Percentiles rank a stretch among this genome's conserved stretches.
Conservation (phyloP, 1,140 invertebrate species). For the Chrysoperla carnea region DNA sequence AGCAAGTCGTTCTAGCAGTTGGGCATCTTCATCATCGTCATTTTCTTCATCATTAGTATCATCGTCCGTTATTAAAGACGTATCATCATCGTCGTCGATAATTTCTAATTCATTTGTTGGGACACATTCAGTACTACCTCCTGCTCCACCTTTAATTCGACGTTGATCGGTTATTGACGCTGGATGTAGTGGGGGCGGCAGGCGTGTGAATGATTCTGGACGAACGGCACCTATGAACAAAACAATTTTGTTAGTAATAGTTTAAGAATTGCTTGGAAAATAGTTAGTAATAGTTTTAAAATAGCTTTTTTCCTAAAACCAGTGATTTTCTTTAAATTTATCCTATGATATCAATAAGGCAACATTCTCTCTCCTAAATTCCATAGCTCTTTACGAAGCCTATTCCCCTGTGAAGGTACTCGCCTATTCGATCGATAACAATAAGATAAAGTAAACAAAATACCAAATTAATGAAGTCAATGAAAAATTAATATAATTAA, state of each 20-base stretch:
- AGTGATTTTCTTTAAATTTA: too few relatives aligned
- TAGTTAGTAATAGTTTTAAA: not conserved
- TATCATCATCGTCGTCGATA: conserved; percentile 11
- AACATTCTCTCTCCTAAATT: too few relatives aligned
- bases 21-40: conserved; percentile 23
- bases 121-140: conserved; percentile 18
- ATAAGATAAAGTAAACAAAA: too few relatives aligned
- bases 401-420: too few relatives aligned
- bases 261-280: too few relatives aligned
- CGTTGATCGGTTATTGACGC: conserved; percentile 19
- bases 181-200: conserved; percentile 26
- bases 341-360: not conserved
- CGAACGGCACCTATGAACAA: conserved; percentile 28
- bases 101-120: conserved; percentile 5
- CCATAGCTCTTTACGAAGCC: too few relatives aligned
- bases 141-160: conserved; percentile 4
- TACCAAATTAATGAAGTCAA: too few relatives aligned
- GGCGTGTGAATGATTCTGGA: conserved; percentile 36
- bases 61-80: conserved; percentile 10
- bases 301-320: too few relatives aligned
- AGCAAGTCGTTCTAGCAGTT: conserved; percentile 29
- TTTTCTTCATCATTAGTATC: conserved; percentile 6
- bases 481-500: too few relatives aligned
- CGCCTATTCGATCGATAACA: too few relatives aligned
- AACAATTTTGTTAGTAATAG: not conserved